Conservation (phyloP, 2,113 vertebrate species). For the Microtus richardsoni region DNA sequence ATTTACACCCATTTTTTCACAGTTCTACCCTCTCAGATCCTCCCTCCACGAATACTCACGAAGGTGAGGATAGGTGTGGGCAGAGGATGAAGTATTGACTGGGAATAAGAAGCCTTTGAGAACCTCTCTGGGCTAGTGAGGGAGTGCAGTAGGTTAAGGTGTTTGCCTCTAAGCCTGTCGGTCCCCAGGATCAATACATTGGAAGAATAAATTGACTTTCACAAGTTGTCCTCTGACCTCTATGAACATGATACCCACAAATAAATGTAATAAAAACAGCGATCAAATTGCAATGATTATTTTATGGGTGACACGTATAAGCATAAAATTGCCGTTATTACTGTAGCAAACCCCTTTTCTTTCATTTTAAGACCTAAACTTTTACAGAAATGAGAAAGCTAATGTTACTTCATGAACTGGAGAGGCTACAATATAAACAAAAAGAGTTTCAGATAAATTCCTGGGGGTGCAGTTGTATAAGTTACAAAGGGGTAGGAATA, state of each 20-base stretch:
- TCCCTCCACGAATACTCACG: not conserved
- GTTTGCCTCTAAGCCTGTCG: not conserved
- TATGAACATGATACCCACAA: not conserved
- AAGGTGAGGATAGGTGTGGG: not conserved
- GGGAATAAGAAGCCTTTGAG: not conserved
- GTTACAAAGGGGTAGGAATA: conserved; percentile 23
- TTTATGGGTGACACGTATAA: not conserved
- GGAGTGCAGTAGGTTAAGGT: not conserved
- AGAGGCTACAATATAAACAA: conserved; percentile 34
- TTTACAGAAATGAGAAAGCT: not conserved
- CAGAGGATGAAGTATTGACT: not conserved
- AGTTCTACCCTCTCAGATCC: not conserved
- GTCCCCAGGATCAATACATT: not conserved
- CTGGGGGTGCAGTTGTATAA: conserved; percentile 47
- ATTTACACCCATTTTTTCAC: not conserved
- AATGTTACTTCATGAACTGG: not conserved
- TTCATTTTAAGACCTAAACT: not conserved
- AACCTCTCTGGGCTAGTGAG: not conserved
- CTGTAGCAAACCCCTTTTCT: not conserved
- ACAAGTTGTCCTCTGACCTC: not conserved
- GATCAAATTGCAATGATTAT: not conserved
- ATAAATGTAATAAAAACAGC: not conserved
- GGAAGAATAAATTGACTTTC: not conserved
- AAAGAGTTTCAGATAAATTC: conserved; percentile 48
- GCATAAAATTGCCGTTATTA: not conserved